These are phyloP conservation scores for Myotis lucifugus DNA, from an alignment of 2,113 vertebrate genomes.

Conservation along the genomic window DNA sequence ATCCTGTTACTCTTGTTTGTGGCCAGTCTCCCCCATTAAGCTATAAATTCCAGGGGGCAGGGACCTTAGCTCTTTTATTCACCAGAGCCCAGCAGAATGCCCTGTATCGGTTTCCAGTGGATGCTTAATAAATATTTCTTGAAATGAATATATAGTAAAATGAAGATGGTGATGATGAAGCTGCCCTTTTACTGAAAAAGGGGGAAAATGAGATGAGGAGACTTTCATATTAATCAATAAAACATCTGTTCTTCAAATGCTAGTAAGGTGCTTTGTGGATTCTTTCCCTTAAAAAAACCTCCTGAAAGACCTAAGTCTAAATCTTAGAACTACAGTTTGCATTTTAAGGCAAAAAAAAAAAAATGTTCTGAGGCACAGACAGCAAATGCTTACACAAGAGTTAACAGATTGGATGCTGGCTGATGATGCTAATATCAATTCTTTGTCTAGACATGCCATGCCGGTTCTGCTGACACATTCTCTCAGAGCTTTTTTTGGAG, in stretches of 20 bases:
- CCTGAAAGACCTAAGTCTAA: constrained; percentile 38
- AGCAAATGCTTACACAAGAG: constrained; percentile 73
- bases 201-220: neutral
- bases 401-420: constrained; percentile 70
- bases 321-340: constrained; percentile 56
- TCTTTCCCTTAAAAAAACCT: constrained; percentile 34
- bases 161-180: neutral
- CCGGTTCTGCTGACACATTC: constrained; percentile 72
- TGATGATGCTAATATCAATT: constrained; percentile 75
- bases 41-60: constrained; percentile 4
- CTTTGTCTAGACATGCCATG: constrained; percentile 77
- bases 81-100: neutral
- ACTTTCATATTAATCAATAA: constrained; percentile 40
- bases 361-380: constrained; percentile 37
- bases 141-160: constrained; percentile 21
- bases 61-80: constrained; percentile 4
- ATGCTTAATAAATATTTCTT: constrained; percentile 28
- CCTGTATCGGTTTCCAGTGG: neutral
- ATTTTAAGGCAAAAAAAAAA: constrained; percentile 40
- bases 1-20: constrained; percentile 72
- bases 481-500: constrained; percentile 62
- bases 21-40: constrained; percentile 12
- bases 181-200: neutral
- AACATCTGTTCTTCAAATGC: constrained; percentile 9
- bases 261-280: neutral